These are phyloP conservation scores for Spilarctia lutea DNA, from an alignment of 2,888 invertebrate genomes.

Conservation along the genomic window DNA sequence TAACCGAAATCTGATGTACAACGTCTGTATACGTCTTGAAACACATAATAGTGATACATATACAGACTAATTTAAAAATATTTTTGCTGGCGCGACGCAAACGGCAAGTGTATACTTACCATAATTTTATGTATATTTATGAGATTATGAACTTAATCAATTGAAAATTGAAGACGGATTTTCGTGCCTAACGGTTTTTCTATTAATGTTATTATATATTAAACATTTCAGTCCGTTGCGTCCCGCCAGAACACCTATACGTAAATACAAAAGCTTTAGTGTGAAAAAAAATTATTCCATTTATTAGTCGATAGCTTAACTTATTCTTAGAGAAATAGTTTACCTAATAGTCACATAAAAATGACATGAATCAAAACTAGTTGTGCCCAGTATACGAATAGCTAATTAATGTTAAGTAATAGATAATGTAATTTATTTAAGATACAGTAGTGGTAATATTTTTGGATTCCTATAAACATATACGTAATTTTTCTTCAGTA, in stretches of 20 bases:
- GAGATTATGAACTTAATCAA: slow-evolving; percentile 47
- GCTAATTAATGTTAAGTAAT: slow-evolving; percentile 79
- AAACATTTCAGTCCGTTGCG: slow-evolving; percentile 50
- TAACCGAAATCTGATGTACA: slow-evolving; percentile 85
- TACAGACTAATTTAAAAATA: slow-evolving; percentile 64
- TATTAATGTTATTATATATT: slow-evolving; percentile 40
- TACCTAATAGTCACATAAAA: slow-evolving; percentile 84
- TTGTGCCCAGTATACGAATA: slow-evolving; percentile 87
- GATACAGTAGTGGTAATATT: slow-evolving; percentile 85
- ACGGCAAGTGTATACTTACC: slow-evolving; percentile 41
- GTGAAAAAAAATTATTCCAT: slow-evolving; percentile 81
- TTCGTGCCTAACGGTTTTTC: slow-evolving; percentile 53
- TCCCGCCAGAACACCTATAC: slow-evolving; percentile 75
- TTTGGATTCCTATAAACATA: slow-evolving; percentile 87
- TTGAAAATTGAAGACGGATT: slow-evolving; percentile 45
- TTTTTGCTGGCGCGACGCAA: slow-evolving; percentile 64
- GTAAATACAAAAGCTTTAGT: slow-evolving; percentile 85
- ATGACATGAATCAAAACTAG: slow-evolving; percentile 86
- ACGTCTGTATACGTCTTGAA: slow-evolving; percentile 84
- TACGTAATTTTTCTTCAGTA: slow-evolving; percentile 82
- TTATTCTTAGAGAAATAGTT: slow-evolving; percentile 84
- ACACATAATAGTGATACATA: slow-evolving; percentile 68
- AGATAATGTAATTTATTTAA: slow-evolving; percentile 83
- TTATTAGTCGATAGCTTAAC: slow-evolving; percentile 85
- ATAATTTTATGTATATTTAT: slow-evolving; percentile 48